Conservation (phyloP, 2,888 invertebrate genomes). For the Mythimna impura region DNA sequence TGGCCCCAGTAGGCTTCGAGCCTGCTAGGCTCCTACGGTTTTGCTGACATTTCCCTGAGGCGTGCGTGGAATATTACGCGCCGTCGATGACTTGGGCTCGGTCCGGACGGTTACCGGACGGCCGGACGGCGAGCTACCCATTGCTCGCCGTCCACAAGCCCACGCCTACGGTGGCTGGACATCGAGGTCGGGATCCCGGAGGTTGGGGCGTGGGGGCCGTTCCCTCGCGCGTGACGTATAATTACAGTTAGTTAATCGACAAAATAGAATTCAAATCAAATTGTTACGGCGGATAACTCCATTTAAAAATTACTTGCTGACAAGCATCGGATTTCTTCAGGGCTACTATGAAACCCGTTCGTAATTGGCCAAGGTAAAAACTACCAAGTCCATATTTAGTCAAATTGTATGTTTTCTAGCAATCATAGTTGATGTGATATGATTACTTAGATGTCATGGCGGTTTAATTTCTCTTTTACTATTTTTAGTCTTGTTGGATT, state of each 20-base stretch:
- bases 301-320: slow-evolving; percentile 15
- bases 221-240: not conserved
- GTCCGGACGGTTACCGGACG: too few species aligned
- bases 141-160: too few species aligned
- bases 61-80: too few species aligned
- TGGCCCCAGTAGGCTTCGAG: too few species aligned
- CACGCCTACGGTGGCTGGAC: too few species aligned
- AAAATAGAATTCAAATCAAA: slow-evolving; percentile 27
- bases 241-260: not conserved
- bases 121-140: too few species aligned
- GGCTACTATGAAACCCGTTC: slow-evolving; percentile 27
- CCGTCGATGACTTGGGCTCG: too few species aligned
- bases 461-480: slow-evolving; percentile 56
- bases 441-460: slow-evolving; percentile 43
- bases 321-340: slow-evolving; percentile 37
- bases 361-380: slow-evolving; percentile 49
- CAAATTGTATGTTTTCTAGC: slow-evolving; percentile 57
- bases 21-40: too few species aligned
- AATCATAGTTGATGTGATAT: slow-evolving; percentile 53
- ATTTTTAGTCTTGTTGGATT: slow-evolving; percentile 24
- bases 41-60: too few species aligned
- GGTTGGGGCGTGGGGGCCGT: too few species aligned
- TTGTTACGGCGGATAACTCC: slow-evolving; percentile 30
- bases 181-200: too few species aligned
- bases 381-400: slow-evolving; percentile 48